Percentiles rank a stretch among this genome's conserved stretches.
phyloP scores from a whole-genome alignment of 2,113 vertebrate species.

The Platichthys stellatus region DNA sequence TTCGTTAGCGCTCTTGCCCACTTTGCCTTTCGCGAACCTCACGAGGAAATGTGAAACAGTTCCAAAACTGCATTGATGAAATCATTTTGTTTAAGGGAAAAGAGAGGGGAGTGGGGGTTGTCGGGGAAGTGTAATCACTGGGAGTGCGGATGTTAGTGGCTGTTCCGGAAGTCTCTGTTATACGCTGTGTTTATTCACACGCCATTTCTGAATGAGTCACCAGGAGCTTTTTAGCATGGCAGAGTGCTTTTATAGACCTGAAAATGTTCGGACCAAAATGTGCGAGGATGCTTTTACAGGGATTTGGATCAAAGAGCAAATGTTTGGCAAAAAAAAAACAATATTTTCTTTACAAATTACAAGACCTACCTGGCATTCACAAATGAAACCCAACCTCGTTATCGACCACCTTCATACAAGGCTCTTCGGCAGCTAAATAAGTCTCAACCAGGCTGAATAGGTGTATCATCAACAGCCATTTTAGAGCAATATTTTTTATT shows the following conservation, averaged over 20 bases:
- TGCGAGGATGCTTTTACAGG: neutral
- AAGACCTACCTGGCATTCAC: neutral
- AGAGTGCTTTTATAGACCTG: slow-evolving; percentile 2
- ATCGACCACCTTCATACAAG: no score
- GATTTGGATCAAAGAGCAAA: neutral
- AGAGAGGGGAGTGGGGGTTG: neutral
- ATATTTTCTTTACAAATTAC: neutral
- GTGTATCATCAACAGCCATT: no score
- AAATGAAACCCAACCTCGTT: no score
- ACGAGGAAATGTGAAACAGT: slow-evolving; percentile 46
- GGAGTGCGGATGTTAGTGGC: neutral
- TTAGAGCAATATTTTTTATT: no score
- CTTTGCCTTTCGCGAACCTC: slow-evolving; percentile 50
- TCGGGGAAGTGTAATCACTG: slow-evolving; percentile 42
- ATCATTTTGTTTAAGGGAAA: slow-evolving; percentile 30
- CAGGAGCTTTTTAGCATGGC: slow-evolving; percentile 2
- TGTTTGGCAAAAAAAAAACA: neutral
- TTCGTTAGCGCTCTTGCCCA: slow-evolving; percentile 59
- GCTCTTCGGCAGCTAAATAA: no score
- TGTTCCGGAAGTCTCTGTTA: neutral
- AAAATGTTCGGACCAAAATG: slow-evolving; percentile 21
- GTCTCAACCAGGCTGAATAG: no score
- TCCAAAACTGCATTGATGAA: slow-evolving; percentile 31
- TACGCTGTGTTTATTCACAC: slow-evolving; percentile 25
- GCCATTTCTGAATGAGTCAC: slow-evolving; percentile 30